Conservation (phyloP, 1,140 invertebrate genomes). For the Brachionus plicatilis region DNA sequence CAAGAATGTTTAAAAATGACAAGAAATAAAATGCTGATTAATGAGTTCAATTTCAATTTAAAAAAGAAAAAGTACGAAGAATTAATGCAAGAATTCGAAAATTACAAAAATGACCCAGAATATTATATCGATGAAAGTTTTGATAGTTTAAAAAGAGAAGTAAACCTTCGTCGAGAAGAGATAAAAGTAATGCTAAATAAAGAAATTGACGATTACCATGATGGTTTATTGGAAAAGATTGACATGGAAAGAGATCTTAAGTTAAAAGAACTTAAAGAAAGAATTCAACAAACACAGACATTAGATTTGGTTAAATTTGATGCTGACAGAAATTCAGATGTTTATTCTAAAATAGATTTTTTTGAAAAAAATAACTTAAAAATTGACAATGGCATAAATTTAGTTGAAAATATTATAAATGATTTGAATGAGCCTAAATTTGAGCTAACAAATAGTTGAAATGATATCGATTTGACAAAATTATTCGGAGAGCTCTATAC, state of each 20-base stretch:
- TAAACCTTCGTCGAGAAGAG: too few species aligned
- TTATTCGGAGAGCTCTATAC: background rate
- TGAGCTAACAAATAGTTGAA: background rate
- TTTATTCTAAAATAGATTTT: background rate
- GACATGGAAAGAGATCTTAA: too few species aligned
- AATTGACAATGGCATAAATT: background rate
- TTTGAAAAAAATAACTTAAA: background rate
- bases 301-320: background rate
- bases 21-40: background rate
- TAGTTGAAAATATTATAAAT: background rate
- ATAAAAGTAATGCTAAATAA: too few species aligned
- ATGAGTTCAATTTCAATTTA: too few species aligned
- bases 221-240: too few species aligned
- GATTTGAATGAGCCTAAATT: background rate
- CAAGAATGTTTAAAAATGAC: background rate
- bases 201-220: too few species aligned
- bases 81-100: too few species aligned
- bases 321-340: background rate
- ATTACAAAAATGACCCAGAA: too few species aligned
- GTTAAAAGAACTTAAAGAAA: background rate
- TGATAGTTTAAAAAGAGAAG: too few species aligned
- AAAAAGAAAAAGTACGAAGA: too few species aligned
- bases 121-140: background rate
- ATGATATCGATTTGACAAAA: background rate
- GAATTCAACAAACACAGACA: background rate